phyloP scores from a whole-genome alignment of 2,888 invertebrate genomes.

The Limnephilus auricula region DNA sequence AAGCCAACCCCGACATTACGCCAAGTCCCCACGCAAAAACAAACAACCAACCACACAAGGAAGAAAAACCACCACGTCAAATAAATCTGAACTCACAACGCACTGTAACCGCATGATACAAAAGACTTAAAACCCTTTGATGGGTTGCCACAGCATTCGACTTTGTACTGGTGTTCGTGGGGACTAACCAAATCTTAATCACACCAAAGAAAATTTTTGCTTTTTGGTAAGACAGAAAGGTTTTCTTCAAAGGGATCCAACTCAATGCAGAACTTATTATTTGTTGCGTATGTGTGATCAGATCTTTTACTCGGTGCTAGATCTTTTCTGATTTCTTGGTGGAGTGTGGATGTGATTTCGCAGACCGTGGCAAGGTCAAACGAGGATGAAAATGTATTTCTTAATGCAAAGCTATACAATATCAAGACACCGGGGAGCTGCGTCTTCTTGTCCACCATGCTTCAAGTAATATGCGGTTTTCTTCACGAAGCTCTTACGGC shows the following conservation, averaged over 20 bases:
- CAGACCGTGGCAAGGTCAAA: constrained; percentile 14
- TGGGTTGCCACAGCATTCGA: background rate
- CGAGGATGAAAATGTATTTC: background rate
- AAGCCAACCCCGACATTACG: background rate
- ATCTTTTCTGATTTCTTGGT: background rate
- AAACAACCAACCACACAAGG: background rate
- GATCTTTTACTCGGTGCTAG: background rate
- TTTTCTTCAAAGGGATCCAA: background rate
- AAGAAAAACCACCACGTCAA: constrained; percentile 2
- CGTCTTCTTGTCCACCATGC: background rate
- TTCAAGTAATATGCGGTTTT: background rate
- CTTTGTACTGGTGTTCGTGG: background rate
- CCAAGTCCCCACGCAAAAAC: background rate
- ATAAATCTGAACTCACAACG: background rate
- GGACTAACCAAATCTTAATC: constrained; percentile 10
- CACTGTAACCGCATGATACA: background rate
- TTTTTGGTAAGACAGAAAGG: background rate
- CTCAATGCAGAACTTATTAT: background rate
- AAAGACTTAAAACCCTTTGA: background rate
- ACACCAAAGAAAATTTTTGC: background rate
- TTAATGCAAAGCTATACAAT: background rate
- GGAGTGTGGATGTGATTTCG: background rate
- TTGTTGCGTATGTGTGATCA: background rate
- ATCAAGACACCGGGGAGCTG: background rate
- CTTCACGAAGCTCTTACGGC: background rate